Percentiles rank a stretch among this genome's conserved stretches.
phyloP scores from a whole-genome alignment of 2,113 vertebrate genomes.

The Platysternon megacephalum region DNA sequence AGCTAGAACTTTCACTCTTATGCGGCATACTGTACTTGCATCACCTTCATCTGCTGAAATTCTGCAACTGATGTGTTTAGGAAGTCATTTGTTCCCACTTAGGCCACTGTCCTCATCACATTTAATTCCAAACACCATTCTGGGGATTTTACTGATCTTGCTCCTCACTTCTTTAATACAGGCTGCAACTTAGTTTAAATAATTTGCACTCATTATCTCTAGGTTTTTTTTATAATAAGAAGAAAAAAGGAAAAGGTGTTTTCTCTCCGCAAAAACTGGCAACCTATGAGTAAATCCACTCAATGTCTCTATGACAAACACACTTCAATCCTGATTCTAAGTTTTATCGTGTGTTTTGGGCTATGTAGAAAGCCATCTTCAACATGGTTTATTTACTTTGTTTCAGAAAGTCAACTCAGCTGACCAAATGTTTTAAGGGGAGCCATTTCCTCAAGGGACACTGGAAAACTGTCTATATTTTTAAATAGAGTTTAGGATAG shows the following conservation, averaged over 20 bases:
- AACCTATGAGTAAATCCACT: fast-evolving
- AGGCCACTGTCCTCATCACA: fast-evolving
- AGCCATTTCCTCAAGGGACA: not conserved
- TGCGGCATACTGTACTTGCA: not conserved
- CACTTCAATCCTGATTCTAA: not conserved
- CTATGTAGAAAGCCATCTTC: not conserved
- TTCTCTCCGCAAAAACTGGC: not conserved
- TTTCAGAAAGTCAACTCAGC: not conserved
- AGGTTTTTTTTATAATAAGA: not conserved
- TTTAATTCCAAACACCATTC: not conserved
- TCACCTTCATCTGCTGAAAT: not conserved
- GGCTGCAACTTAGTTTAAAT: not conserved
- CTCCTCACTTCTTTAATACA: not conserved
- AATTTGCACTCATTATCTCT: not conserved
- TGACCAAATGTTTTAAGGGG: not conserved
- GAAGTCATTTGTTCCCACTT: fast-evolving
- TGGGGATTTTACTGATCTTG: not conserved
- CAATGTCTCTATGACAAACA: not conserved
- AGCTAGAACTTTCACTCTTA: not conserved
- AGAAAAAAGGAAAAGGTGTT: not conserved
- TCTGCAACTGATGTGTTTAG: not conserved
- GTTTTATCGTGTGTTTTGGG: not conserved
- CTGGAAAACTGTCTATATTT: not conserved
- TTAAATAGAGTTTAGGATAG: not conserved
- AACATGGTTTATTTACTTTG: not conserved